These are phyloP conservation scores for Poeciliopsis prolifica DNA, from an alignment of 2,113 vertebrate species.

Conservation along the genomic window DNA sequence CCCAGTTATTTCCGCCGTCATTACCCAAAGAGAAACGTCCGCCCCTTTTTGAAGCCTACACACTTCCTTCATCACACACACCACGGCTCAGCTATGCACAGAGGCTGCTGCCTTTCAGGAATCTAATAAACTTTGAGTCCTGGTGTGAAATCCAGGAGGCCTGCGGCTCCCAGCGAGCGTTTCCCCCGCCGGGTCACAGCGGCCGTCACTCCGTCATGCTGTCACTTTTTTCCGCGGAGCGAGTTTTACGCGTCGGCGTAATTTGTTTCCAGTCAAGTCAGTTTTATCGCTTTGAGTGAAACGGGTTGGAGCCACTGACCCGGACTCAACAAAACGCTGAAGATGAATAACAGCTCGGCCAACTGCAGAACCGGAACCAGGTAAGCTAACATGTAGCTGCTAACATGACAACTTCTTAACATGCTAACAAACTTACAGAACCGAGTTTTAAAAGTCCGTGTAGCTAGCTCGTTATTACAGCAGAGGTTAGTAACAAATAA, in stretches of 20 bases:
- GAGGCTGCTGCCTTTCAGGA: background rate
- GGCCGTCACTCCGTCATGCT: background rate
- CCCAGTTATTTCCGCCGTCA: conserved; percentile 31
- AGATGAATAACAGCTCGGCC: background rate
- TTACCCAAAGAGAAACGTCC: background rate
- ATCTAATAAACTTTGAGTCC: background rate
- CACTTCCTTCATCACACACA: conserved; percentile 31
- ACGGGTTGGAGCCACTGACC: background rate
- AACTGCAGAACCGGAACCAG: conserved; percentile 1
- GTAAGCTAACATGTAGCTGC: conserved; percentile 16
- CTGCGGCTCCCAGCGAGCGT: too few species aligned
- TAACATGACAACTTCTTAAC: background rate
- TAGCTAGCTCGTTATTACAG: background rate
- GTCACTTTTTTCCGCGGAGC: background rate
- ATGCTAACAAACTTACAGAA: background rate
- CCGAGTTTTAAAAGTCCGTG: too few species aligned
- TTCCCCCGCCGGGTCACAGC: background rate
- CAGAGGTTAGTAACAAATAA: too few species aligned
- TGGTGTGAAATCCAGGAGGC: too few species aligned
- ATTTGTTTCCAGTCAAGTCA: background rate
- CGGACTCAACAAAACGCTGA: too few species aligned
- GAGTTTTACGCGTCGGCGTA: background rate
- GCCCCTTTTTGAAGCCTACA: conserved; percentile 1
- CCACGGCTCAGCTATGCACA: background rate
- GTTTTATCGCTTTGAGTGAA: background rate